phyloP scores from a whole-genome alignment of 2,888 invertebrate genomes.

The Xiphydria camelus region DNA sequence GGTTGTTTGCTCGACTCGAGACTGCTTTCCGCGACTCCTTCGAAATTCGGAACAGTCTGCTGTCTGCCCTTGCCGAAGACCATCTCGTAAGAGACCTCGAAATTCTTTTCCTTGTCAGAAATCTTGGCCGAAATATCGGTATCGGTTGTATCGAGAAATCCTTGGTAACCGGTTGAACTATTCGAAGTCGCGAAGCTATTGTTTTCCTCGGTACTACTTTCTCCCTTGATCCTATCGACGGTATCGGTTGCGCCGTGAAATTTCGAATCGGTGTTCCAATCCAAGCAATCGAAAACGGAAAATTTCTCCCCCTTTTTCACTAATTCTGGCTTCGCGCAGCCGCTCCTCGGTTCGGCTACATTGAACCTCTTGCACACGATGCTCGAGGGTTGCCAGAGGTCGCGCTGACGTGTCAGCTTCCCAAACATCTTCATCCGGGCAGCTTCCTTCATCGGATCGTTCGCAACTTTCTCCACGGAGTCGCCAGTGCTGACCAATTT shows the following conservation, averaged over 20 bases:
- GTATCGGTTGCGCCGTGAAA: background rate
- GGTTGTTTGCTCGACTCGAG: background rate
- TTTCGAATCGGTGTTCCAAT: conserved; percentile 49
- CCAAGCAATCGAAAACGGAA: conserved; percentile 79
- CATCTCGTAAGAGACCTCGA: conserved; percentile 44
- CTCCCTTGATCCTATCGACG: conserved; percentile 5
- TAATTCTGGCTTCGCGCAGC: conserved; percentile 53
- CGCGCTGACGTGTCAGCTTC: conserved; percentile 68
- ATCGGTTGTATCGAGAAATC: conserved; percentile 2
- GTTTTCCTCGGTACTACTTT: too few species aligned
- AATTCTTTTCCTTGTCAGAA: conserved; percentile 35
- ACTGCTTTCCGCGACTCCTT: background rate
- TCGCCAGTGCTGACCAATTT: conserved; percentile 65
- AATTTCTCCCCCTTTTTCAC: conserved; percentile 69
- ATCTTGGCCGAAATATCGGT: conserved; percentile 12
- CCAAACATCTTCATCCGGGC: conserved; percentile 79
- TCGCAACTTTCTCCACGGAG: conserved; percentile 51
- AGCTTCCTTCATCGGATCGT: conserved; percentile 68
- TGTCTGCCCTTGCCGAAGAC: conserved; percentile 35
- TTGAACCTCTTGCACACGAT: conserved; percentile 92
- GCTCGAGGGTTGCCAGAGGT: conserved; percentile 81
- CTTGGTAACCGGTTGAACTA: too few species aligned
- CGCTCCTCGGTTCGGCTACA: conserved; percentile 81
- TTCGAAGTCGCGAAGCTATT: too few species aligned
- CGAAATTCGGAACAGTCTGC: too few species aligned